Evolutionary conservation across 1,140 invertebrate species (phyloP).

Genomic region (Drosophila aff.): DNA sequence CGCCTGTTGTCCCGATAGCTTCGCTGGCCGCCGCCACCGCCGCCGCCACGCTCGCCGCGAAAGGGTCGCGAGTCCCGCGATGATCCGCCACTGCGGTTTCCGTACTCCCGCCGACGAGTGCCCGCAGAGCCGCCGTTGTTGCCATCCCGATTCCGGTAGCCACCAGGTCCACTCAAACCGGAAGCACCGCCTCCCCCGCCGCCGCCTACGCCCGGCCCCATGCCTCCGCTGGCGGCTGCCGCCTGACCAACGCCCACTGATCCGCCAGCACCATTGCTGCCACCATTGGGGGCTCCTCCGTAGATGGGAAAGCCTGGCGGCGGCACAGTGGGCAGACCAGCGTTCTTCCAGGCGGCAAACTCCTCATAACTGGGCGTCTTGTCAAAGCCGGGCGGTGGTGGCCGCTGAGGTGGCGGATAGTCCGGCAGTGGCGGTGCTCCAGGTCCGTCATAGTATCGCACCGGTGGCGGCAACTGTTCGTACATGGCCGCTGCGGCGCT

Average conservation of each 20-base stretch:
- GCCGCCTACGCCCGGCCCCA: constrained; percentile 32
- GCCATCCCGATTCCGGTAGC: constrained; percentile 65
- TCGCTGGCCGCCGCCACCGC: constrained; percentile 67
- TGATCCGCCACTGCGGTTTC: constrained; percentile 63
- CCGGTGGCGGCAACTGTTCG: constrained; percentile 87
- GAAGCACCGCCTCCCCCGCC: constrained; percentile 17
- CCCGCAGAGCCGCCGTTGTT: constrained; percentile 71
- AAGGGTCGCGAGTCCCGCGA: constrained; percentile 74
- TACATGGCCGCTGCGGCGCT: constrained; percentile 86
- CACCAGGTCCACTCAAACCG: constrained; percentile 30
- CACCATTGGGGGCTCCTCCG: constrained; percentile 55
- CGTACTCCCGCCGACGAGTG: constrained; percentile 73
- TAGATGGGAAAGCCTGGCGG: constrained; percentile 74
- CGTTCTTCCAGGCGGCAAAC: constrained; percentile 94
- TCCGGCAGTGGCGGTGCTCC: constrained; percentile 88
- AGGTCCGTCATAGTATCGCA: constrained; percentile 91
- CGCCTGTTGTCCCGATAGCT: constrained; percentile 75
- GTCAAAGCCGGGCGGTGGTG: constrained; percentile 86
- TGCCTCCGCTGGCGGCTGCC: constrained; percentile 18
- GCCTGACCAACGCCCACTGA: constrained; percentile 15
- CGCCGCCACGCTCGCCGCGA: constrained; percentile 61
- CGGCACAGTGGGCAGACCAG: constrained; percentile 71
- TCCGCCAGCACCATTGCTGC: constrained; percentile 53
- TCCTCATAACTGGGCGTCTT: constrained; percentile 93
- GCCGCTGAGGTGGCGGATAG: constrained; percentile 85